phyloP scores from a whole-genome alignment of 1,140 invertebrate genomes.

The Drosophila serrata region DNA sequence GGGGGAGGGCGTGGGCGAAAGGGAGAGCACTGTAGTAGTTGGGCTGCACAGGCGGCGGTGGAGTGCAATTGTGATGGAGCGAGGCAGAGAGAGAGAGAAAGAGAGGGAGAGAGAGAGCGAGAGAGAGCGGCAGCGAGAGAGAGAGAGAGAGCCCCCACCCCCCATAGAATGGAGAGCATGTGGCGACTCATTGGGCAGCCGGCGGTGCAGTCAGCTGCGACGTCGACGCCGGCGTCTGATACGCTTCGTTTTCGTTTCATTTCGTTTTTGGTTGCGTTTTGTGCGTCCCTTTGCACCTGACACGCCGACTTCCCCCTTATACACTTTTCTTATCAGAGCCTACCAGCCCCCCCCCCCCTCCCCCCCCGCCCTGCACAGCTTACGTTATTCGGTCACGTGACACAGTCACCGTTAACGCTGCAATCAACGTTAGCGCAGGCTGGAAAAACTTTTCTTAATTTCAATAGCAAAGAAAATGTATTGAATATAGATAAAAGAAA shows the following conservation, averaged over 20 bases:
- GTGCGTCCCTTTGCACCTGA: slow-evolving; percentile 47
- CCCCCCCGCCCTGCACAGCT: too few relatives aligned
- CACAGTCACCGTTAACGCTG: slow-evolving; percentile 4
- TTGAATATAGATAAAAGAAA: too few relatives aligned
- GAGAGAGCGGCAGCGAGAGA: slow-evolving; percentile 8
- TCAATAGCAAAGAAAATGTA: too few relatives aligned
- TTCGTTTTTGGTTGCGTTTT: slow-evolving; percentile 45
- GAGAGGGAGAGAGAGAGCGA: slow-evolving; percentile 3
- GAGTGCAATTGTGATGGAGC: slow-evolving; percentile 2
- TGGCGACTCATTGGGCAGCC: slow-evolving; percentile 51
- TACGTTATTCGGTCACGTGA: slow-evolving; percentile 52
- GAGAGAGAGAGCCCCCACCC: too few relatives aligned
- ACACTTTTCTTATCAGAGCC: neutral
- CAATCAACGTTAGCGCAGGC: neutral
- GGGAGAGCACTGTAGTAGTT: slow-evolving; percentile 2
- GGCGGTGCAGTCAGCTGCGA: slow-evolving; percentile 36
- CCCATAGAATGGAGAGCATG: slow-evolving; percentile 6
- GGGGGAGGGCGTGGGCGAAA: slow-evolving; percentile 3
- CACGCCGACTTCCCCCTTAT: neutral
- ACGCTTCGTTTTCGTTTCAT: slow-evolving; percentile 49
- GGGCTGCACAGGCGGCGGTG: neutral
- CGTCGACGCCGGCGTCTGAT: slow-evolving; percentile 46
- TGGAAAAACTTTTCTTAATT: too few relatives aligned
- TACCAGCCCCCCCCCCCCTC: slow-evolving; percentile 3
- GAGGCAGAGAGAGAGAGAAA: slow-evolving; percentile 4